A percentile compares a stretch with the other conserved stretches of the same genome.
Evolutionary conservation across 2,113 vertebrate genomes (phyloP).

Genomic region (Irena cyanogastra): DNA sequence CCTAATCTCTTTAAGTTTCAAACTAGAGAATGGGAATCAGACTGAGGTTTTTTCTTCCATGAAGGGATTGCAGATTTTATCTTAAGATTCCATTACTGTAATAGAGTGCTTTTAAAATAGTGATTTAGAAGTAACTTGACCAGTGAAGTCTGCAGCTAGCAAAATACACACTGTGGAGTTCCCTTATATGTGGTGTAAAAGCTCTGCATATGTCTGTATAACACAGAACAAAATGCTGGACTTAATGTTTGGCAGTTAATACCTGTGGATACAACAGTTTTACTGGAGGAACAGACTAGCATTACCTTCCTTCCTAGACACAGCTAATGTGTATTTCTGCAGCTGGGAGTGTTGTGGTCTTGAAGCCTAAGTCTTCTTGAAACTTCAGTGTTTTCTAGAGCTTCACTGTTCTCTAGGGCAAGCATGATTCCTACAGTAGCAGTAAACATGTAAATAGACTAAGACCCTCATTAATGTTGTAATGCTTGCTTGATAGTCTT

Average conservation of each 20-base stretch:
- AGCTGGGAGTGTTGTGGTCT: not conserved
- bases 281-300: not conserved
- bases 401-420: not conserved
- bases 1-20: not conserved
- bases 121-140: not conserved
- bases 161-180: not conserved
- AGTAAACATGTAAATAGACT: not conserved
- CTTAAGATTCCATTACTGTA: not conserved
- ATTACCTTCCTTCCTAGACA: not conserved
- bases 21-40: not conserved
- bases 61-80: not conserved
- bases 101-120: not conserved
- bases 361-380: not conserved
- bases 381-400: not conserved
- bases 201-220: not conserved
- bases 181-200: not conserved
- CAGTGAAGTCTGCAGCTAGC: not conserved
- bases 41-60: not conserved
- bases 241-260: not conserved
- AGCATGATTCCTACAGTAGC: not conserved
- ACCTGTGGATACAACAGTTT: not conserved
- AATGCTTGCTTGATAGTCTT: not conserved
- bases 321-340: not conserved
- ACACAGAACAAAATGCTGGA: not conserved
- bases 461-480: not conserved